phyloP scores from a whole-genome alignment of 1,140 invertebrate genomes.

The Meloidogyne hapla region DNA sequence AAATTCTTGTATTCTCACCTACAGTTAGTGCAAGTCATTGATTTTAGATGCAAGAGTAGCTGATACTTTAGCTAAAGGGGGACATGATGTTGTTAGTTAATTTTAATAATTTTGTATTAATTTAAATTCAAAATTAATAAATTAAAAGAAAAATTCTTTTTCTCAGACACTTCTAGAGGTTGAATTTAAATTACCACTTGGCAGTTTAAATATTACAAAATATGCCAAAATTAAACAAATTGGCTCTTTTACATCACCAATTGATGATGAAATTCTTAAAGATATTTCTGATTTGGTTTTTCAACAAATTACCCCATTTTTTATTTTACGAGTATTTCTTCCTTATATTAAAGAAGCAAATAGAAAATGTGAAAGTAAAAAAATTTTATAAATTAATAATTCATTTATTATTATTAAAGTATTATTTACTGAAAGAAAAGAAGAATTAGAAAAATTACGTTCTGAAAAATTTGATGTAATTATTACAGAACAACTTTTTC shows the following conservation, averaged over 20 bases:
- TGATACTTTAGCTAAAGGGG: conserved; percentile 30
- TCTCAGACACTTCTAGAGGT: conserved; percentile 23
- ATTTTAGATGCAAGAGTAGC: conserved; percentile 31
- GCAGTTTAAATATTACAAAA: conserved; percentile 3
- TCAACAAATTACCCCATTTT: not conserved
- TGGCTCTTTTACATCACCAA: not conserved
- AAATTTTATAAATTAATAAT: not conserved
- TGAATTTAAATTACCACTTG: conserved; percentile 7
- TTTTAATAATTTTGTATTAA: conserved; percentile 7
- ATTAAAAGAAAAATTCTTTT: too few relatives aligned
- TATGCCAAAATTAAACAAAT: conserved; percentile 13
- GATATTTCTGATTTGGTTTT: conserved; percentile 6
- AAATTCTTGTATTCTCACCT: conserved; percentile 32
- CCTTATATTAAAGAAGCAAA: not conserved
- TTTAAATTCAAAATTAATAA: too few relatives aligned
- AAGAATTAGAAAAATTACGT: conserved; percentile 24
- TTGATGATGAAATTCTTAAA: not conserved
- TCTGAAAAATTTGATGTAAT: conserved; percentile 36
- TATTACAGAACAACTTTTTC: conserved; percentile 39
- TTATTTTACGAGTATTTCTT: not conserved
- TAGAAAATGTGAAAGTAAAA: conserved; percentile 18
- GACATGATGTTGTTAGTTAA: conserved; percentile 42
- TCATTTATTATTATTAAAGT: conserved; percentile 16
- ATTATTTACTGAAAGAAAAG: conserved; percentile 24
- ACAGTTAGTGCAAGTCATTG: conserved; percentile 31